Evolutionary conservation across 2,888 invertebrate genomes (phyloP).

Genomic region (Icerya purchasi): DNA sequence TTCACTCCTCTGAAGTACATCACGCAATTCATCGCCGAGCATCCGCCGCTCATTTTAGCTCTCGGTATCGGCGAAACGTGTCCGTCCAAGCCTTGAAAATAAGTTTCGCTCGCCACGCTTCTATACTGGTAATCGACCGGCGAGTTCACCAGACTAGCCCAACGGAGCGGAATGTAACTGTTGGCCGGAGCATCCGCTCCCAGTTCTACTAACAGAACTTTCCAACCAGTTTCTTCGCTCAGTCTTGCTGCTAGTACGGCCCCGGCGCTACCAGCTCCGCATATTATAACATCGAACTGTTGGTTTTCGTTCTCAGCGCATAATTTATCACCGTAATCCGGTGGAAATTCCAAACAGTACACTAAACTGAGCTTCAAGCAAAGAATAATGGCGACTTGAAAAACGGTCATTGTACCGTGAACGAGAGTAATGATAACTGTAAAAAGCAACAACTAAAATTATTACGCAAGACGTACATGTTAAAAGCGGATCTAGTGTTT

Average conservation of each 20-base stretch:
- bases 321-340: slow-evolving; percentile 10
- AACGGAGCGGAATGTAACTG: slow-evolving; percentile 11
- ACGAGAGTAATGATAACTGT: too few relatives aligned
- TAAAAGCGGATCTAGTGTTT: too few relatives aligned
- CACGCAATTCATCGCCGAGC: slow-evolving; percentile 14
- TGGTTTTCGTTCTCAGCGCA: not conserved
- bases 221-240: slow-evolving; percentile 14
- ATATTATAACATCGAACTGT: slow-evolving; percentile 11
- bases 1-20: slow-evolving; percentile 13
- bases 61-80: slow-evolving; percentile 7
- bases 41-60: slow-evolving; percentile 13
- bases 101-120: slow-evolving; percentile 6
- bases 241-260: slow-evolving; percentile 13
- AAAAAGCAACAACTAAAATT: too few relatives aligned
- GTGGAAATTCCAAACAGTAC: slow-evolving; percentile 2
- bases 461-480: too few relatives aligned
- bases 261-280: slow-evolving; percentile 15
- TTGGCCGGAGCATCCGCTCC: slow-evolving; percentile 11
- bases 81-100: slow-evolving; percentile 13
- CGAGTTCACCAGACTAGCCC: slow-evolving; percentile 7
- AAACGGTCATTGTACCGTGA: too few relatives aligned
- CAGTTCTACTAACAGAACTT: slow-evolving; percentile 13
- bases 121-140: slow-evolving; percentile 13
- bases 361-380: too few relatives aligned
- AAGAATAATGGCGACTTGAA: too few relatives aligned